Percentiles rank a stretch among this genome's conserved stretches.
These are phyloP conservation scores for Sinonovacula constricta DNA, from an alignment of 1,140 invertebrate genomes.

Conservation along the genomic window DNA sequence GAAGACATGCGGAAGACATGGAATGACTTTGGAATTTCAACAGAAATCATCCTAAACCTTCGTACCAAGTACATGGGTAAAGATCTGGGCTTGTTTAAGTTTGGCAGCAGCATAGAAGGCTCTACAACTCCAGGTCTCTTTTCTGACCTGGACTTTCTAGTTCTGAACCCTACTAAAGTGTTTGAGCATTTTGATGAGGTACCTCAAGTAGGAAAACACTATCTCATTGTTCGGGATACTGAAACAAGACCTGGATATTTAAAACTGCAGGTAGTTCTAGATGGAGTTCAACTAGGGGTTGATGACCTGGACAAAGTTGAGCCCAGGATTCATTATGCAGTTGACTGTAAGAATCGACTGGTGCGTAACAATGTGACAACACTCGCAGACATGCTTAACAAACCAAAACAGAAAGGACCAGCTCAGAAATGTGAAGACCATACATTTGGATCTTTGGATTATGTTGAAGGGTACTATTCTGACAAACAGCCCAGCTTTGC, in stretches of 20 bases:
- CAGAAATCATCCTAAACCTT: neutral
- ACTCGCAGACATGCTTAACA: neutral
- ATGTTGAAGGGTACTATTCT: neutral
- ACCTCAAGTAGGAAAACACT: neutral
- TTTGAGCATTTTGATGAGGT: neutral
- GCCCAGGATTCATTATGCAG: neutral
- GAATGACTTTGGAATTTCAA: neutral
- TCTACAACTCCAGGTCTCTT: neutral
- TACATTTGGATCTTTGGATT: neutral
- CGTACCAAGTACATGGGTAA: neutral
- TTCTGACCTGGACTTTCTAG: neutral
- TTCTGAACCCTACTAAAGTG: neutral
- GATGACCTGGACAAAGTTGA: neutral
- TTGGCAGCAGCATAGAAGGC: neutral
- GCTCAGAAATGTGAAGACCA: neutral
- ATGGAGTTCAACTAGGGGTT: neutral
- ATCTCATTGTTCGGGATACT: neutral
- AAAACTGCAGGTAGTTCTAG: neutral
- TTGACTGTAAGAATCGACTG: neutral
- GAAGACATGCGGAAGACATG: neutral
- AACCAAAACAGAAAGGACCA: neutral
- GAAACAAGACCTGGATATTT: neutral
- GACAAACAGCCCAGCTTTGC: neutral
- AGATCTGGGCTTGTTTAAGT: neutral
- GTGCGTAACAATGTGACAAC: neutral